phyloP scores from a whole-genome alignment of 2,797 vertebrate genomes.

The Anas flavirostris region DNA sequence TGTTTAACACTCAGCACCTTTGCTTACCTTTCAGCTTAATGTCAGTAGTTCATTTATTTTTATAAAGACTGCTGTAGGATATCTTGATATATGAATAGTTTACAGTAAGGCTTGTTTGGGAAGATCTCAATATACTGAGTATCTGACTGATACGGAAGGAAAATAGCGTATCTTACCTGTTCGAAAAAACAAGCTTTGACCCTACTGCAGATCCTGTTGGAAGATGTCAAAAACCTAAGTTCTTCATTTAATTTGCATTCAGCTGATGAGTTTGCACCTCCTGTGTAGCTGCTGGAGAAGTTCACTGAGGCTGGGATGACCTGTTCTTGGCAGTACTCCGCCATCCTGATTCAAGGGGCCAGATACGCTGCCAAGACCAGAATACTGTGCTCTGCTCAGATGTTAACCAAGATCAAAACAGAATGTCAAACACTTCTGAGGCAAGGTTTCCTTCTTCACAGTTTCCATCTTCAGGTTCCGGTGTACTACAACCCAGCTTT shows the following conservation, averaged over 20 bases:
- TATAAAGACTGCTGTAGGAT: conserved; percentile 48
- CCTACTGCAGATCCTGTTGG: neutral
- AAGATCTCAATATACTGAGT: neutral
- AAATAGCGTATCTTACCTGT: neutral
- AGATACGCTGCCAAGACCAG: neutral
- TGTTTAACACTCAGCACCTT: conserved; percentile 70
- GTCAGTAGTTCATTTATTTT: conserved; percentile 73
- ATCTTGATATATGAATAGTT: conserved; percentile 48
- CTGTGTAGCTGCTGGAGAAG: neutral
- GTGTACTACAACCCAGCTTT: neutral
- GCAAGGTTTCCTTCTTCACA: neutral
- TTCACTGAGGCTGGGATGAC: no score
- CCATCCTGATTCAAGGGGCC: neutral
- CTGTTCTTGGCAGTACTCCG: neutral
- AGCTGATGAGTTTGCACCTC: neutral
- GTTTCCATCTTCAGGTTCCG: neutral
- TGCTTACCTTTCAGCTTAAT: conserved; percentile 70
- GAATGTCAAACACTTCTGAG: neutral
- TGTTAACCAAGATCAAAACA: neutral
- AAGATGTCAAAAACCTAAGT: neutral
- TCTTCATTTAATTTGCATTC: neutral
- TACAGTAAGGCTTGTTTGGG: conserved; percentile 33
- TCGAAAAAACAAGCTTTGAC: neutral
- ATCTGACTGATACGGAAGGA: neutral
- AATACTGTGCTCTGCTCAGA: neutral